These are phyloP conservation scores for Odocoileus virginianus DNA, from an alignment of 2,113 vertebrate genomes.

Conservation along the genomic window DNA sequence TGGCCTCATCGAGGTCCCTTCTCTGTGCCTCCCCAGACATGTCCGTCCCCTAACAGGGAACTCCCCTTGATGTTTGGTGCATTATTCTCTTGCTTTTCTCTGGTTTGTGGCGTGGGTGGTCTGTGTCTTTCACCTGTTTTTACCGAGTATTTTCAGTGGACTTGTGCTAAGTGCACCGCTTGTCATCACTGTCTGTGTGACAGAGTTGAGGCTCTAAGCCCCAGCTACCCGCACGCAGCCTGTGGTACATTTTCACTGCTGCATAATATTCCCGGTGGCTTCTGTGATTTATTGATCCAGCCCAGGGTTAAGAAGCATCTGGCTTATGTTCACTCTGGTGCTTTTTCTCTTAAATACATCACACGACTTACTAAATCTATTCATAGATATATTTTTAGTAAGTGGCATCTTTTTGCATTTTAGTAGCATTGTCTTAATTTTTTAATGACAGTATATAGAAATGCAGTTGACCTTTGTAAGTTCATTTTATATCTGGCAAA, in stretches of 20 bases:
- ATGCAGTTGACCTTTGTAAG: neutral
- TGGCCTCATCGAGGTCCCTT: rapidly evolving
- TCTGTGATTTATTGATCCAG: neutral
- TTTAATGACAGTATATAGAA: neutral
- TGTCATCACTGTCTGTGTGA: neutral
- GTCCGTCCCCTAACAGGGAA: too few species aligned
- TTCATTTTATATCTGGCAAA: neutral
- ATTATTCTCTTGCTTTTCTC: neutral
- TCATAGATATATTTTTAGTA: neutral
- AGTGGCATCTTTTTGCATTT: neutral
- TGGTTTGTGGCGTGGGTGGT: neutral
- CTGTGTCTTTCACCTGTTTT: neutral
- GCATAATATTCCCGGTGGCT: rapidly evolving
- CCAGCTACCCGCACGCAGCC: rapidly evolving
- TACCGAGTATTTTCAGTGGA: neutral
- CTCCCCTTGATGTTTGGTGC: neutral
- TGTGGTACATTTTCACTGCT: neutral
- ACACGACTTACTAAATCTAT: neutral
- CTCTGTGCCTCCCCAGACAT: neutral
- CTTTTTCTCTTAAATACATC: neutral
- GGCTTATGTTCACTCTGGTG: too few species aligned
- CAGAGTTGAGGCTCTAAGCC: too few species aligned
- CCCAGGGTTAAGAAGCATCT: too few species aligned
- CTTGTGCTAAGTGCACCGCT: rapidly evolving
- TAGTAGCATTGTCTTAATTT: neutral